phyloP scores from a whole-genome alignment of 2,797 vertebrate species.

The Myiotriccus ornatus region DNA sequence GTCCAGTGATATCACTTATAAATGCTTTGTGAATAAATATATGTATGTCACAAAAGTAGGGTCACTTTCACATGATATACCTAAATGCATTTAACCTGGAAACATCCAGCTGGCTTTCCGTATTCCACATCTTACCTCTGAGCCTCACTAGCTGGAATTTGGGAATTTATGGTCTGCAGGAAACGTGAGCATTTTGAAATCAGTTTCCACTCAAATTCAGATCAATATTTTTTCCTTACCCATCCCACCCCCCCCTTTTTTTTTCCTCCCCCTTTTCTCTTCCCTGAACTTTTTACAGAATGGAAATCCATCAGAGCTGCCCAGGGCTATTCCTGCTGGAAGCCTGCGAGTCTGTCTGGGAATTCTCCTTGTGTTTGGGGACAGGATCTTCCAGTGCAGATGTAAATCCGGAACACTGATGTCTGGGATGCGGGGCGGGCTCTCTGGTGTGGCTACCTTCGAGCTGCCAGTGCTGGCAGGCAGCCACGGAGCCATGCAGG shows the following conservation, averaged over 20 bases:
- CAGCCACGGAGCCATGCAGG: slow-evolving; percentile 55
- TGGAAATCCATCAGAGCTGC: not conserved
- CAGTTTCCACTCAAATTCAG: not conserved
- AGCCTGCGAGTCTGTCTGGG: not conserved
- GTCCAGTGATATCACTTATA: not conserved
- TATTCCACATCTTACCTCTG: not conserved
- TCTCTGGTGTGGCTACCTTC: slow-evolving; percentile 7
- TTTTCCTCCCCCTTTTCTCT: not conserved
- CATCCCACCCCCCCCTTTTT: too few species aligned
- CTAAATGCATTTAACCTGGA: not conserved
- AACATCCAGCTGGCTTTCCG: not conserved
- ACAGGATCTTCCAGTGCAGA: not conserved
- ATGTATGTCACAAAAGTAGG: not conserved
- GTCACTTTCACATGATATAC: not conserved
- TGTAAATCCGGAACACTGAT: not conserved
- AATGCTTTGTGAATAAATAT: not conserved
- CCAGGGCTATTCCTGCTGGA: not conserved
- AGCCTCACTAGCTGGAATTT: not conserved
- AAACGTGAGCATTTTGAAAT: not conserved
- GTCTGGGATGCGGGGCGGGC: not conserved
- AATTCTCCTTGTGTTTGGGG: not conserved
- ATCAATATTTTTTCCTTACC: not conserved
- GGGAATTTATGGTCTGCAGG: not conserved
- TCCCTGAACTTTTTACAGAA: not conserved
- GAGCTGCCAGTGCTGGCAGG: slow-evolving; percentile 15